Conservation (phyloP, 2,113 vertebrate genomes). For the Vulpes ferrilata region DNA sequence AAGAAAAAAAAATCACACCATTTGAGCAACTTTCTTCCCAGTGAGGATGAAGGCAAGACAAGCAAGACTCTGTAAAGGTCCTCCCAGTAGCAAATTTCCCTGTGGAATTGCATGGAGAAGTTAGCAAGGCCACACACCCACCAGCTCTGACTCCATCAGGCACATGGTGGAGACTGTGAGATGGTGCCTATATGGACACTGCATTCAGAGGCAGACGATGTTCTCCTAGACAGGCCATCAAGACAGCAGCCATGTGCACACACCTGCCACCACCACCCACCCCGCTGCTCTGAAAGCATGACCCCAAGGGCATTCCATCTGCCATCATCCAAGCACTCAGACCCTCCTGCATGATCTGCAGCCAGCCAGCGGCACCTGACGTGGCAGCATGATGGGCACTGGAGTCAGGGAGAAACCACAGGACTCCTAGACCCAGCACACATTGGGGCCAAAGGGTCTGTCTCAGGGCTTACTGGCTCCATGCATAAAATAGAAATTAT, state of each 20-base stretch:
- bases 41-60: neutral
- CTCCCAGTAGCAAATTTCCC: neutral
- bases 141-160: fast-evolving
- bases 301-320: fast-evolving
- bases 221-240: neutral
- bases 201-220: fast-evolving
- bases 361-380: fast-evolving
- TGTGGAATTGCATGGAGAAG: neutral
- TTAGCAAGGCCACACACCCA: neutral
- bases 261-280: neutral
- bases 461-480: neutral
- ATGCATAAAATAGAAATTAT: constrained; percentile 14
- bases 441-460: neutral
- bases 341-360: fast-evolving
- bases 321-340: too few species aligned
- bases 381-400: fast-evolving
- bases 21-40: constrained; percentile 35
- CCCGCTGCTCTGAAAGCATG: neutral
- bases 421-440: too few species aligned
- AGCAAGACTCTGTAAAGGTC: neutral
- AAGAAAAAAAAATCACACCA: neutral
- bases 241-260: too few species aligned
- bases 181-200: fast-evolving
- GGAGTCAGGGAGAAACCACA: neutral
- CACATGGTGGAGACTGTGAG: fast-evolving